phyloP scores from a whole-genome alignment of 53 echinoderm and acorn worm genomes.

The Crossaster papposus region DNA sequence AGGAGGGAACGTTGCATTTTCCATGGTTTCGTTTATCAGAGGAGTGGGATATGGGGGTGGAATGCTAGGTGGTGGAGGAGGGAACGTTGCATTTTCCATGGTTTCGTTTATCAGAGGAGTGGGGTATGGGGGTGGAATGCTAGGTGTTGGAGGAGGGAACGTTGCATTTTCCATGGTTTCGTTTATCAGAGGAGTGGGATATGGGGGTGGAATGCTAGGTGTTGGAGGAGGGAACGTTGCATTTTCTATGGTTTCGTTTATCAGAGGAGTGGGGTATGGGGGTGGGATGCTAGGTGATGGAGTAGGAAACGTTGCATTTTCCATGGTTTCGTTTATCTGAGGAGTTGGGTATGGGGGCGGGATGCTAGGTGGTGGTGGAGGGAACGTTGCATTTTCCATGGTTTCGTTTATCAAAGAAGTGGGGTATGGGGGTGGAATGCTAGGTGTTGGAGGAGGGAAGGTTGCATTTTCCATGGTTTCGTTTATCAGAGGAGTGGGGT shows the following conservation, averaged over 20 bases:
- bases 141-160: background rate
- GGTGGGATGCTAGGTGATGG: background rate
- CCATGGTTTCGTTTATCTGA: background rate
- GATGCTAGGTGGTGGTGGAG: background rate
- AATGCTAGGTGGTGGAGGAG: too few species aligned
- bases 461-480: slow-evolving; percentile 1
- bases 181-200: background rate
- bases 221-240: background rate
- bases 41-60: too few species aligned
- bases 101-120: background rate
- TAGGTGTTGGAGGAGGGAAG: background rate
- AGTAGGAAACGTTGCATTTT: slow-evolving; percentile 3
- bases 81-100: too few species aligned
- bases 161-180: background rate
- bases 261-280: background rate
- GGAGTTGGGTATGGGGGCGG: background rate
- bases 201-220: slow-evolving; percentile 4
- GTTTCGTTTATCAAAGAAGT: background rate
- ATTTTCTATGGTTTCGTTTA: background rate
- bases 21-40: too few species aligned
- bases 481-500: background rate
- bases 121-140: background rate
- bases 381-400: slow-evolving; percentile 11
- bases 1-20: background rate
- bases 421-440: background rate